Conservation (phyloP, 2,113 vertebrate genomes). For the Galeopterus variegatus region DNA sequence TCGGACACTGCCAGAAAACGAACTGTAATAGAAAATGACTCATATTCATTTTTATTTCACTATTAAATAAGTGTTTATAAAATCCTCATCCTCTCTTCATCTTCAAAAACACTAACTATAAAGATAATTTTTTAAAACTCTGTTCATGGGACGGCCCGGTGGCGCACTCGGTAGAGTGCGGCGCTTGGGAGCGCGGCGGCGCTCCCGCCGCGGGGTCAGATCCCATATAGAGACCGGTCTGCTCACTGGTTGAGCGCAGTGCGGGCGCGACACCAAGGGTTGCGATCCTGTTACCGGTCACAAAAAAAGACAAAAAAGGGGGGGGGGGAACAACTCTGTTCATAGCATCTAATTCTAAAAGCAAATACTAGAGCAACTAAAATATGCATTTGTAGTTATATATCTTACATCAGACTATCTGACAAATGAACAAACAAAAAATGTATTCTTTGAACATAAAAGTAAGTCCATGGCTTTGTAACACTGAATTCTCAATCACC, state of each 20-base stretch:
- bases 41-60: slow-evolving; percentile 4
- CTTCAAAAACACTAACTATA: not conserved
- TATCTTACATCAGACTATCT: not conserved
- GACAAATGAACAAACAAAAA: not conserved
- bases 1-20: fast-evolving
- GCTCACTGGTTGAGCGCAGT: too few relatives aligned
- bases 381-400: not conserved
- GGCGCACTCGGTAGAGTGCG: too few relatives aligned
- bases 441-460: not conserved
- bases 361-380: slow-evolving; percentile 2
- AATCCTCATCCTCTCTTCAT: not conserved
- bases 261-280: too few relatives aligned
- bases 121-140: not conserved
- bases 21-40: not conserved
- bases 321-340: too few relatives aligned
- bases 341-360: slow-evolving; percentile 42
- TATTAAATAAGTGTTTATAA: not conserved
- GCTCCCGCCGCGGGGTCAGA: too few relatives aligned
- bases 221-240: too few relatives aligned
- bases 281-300: too few relatives aligned
- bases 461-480: not conserved
- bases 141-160: too few relatives aligned
- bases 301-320: too few relatives aligned
- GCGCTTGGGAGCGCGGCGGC: too few relatives aligned
- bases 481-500: not conserved